A percentile compares a stretch with the other conserved stretches of the same genome.
These are phyloP conservation scores for Tyria jacobaeae DNA, from an alignment of 2,888 invertebrate species.

Conservation along the genomic window DNA sequence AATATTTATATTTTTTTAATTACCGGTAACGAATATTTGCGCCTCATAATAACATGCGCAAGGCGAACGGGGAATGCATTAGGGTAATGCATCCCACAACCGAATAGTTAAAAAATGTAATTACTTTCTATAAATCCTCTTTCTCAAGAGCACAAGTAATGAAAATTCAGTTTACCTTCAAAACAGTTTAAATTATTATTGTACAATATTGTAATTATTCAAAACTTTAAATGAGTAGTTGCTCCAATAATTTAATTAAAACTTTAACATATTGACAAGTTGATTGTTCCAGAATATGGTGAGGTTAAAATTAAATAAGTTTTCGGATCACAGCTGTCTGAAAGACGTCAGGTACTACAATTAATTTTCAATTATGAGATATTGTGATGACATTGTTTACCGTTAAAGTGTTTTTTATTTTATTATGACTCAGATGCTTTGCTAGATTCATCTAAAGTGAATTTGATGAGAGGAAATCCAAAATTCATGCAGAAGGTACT, in stretches of 20 bases:
- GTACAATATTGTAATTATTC: neutral
- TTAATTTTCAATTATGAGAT: conserved; percentile 13
- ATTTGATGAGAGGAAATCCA: no score
- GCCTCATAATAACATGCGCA: neutral
- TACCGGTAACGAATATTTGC: neutral
- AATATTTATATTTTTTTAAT: no score
- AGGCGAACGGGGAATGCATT: no score
- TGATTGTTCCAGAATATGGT: conserved; percentile 28
- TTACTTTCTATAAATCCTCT: neutral
- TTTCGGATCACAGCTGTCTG: conserved; percentile 17
- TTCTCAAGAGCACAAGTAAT: neutral
- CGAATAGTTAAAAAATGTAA: neutral
- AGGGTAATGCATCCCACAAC: neutral
- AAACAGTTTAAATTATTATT: conserved; percentile 4
- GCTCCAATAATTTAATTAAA: conserved; percentile 36
- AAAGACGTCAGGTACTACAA: conserved; percentile 5
- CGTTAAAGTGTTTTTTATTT: no score
- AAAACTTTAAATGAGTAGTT: conserved; percentile 19
- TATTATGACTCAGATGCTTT: no score
- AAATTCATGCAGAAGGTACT: no score
- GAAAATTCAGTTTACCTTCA: neutral
- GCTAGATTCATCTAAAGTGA: no score
- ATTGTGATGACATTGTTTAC: neutral
- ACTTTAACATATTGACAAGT: conserved; percentile 29
- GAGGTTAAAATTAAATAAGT: conserved; percentile 40